A percentile compares a stretch with the other conserved stretches of the same genome.
phyloP scores from a whole-genome alignment of 2,888 invertebrate species.

The Drosophila longiperda region DNA sequence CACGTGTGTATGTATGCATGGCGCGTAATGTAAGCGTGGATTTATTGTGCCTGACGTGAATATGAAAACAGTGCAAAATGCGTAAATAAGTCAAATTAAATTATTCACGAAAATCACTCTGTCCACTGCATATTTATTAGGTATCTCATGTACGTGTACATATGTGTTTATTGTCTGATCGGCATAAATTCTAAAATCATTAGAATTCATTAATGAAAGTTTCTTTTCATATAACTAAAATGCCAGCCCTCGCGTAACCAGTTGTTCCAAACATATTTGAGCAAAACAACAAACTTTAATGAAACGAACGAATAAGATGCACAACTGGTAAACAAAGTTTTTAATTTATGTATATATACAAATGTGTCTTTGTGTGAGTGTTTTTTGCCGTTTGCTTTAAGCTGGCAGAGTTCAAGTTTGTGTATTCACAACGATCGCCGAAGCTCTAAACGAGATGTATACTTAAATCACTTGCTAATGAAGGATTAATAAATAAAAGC shows the following conservation, averaged over 20 bases:
- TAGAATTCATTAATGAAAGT: not conserved
- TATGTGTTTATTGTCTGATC: not conserved
- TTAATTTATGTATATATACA: constrained; percentile 32
- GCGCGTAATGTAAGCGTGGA: not conserved
- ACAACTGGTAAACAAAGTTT: constrained; percentile 37
- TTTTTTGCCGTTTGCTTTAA: constrained; percentile 6
- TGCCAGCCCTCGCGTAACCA: constrained; percentile 19
- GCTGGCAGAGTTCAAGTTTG: constrained; percentile 42
- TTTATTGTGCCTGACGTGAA: not conserved
- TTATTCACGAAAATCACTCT: constrained; percentile 1
- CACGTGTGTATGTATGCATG: not conserved
- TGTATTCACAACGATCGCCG: constrained; percentile 9
- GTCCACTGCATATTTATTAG: not conserved
- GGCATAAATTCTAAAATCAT: not conserved
- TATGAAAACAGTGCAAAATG: not conserved
- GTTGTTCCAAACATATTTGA: constrained; percentile 18
- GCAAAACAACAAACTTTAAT: constrained; percentile 7
- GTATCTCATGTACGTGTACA: not conserved
- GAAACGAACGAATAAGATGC: constrained; percentile 28
- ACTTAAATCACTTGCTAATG: constrained; percentile 18
- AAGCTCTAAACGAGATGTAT: constrained; percentile 8
- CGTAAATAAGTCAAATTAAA: not conserved
- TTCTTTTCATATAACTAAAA: not conserved
- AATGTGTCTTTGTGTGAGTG: not conserved
- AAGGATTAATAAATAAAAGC: constrained; percentile 18